Evolutionary conservation across 2,113 vertebrate species (phyloP), one percentile per base, ranked within the genome.

Genomic region (Cyprinodon brontotheroides): DNA sequence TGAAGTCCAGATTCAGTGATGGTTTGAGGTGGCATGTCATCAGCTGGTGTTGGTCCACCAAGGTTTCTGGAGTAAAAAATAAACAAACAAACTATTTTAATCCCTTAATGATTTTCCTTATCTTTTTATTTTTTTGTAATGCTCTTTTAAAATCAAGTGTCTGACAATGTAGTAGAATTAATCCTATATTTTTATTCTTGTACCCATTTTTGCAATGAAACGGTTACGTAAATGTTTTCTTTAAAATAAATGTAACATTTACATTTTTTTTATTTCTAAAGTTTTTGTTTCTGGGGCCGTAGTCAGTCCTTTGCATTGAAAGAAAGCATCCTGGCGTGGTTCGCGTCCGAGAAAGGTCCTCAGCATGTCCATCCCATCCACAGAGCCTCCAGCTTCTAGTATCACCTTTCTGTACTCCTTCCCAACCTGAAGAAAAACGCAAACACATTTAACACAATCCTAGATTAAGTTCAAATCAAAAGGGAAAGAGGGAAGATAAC

Each of bases 341-440:
- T 93, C 94, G 79, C 96, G 96, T 40, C 94, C 92, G 20, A 99
- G 94, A 83, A 98, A 97, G 83, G 79, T 94, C 77, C 94, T 93
- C 75, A 99, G 93, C 95, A 99, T 96, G 81, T 96, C 96, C 94
- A 94, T 94, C 59, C 97, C 97, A 77, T 99, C 96, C 88, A 93
- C 89, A 64, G 97, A 97, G 77, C 97, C 97, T 15, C 97, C 97
- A 11, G 96, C 92, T 87, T 97, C 97, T 90, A 99, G 93, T 78
- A 99, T 96, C 80, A 95, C 92, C 67, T 91, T 94, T 88, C 96
- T 95, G 95, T 98, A 98, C 89, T 96, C 96, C 92, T 92, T 95
- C 68, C 97, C 97, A 80, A 96, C 95, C 97, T 99, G 91, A 61
- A 38, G 13, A 63, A 4, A 11, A n/a, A 78, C 22, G 61, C 0